Evolutionary conservation across 1,140 invertebrate genomes (phyloP), one percentile per base, ranked within the genome.

Genomic region (Euwallacea fornicatus): DNA sequence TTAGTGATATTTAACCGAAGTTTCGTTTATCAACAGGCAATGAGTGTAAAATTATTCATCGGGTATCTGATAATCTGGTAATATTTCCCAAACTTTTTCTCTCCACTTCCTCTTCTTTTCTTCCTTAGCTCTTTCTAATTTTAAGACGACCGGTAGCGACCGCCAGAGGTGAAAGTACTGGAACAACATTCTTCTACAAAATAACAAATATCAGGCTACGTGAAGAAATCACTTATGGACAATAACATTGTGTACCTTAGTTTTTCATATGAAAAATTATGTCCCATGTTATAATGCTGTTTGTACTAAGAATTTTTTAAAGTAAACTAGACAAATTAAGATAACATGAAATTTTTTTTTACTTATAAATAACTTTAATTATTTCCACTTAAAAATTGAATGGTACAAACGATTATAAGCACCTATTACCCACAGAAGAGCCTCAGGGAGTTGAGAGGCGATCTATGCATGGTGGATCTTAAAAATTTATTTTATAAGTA

Each of bases 91-190:
- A 9, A 90, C 88, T 81, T 88, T 89, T 75, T 86, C 78, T 42
- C 88, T 82, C 88, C 88, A 90, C 76, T 84, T 85, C 68, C 84
- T 81, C 76, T 88, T 88, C 64, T 87, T 84, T 58, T 84, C 83
- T 71, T 90, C 87, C 53, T 88, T 88, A 69, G 88, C 86, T 75
- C 85, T 84, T 80, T 88, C 86, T 42, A 89, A 76, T 33, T 84
- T 82, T 13, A 88, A 83, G 41, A 89, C 79, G 43, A 85, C 85
- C 6, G 87, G 86, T 63, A 89, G 79, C 2, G 84, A 84, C 69
- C 84, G 82, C 88, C 88, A 89, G 69, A 83, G 84, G 21, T 87
- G 86, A 66, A 89, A 83, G 6, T 84, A 83, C 76, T 87, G 86
- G 78, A 88, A 87, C 68, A 87, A 78, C 8, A 89, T 72, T 73